phyloP scores from a whole-genome alignment of 2,888 invertebrate genomes.

The Drosophila flavopinicola region DNA sequence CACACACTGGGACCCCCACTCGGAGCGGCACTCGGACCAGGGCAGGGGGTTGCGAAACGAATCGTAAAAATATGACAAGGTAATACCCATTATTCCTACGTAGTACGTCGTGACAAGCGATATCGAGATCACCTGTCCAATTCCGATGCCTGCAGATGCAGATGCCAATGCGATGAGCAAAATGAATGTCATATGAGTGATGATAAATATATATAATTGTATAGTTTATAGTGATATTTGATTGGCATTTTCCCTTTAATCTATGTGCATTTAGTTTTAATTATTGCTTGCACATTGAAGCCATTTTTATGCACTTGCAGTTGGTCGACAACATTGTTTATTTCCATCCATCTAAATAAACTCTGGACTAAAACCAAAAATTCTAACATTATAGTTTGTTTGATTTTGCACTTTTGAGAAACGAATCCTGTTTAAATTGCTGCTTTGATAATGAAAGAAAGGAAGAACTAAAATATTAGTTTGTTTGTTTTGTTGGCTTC shows the following conservation, averaged over 20 bases:
- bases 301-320: slow-evolving; percentile 4
- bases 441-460: no score
- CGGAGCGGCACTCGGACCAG: slow-evolving; percentile 86
- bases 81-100: slow-evolving; percentile 88
- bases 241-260: no score
- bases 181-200: slow-evolving; percentile 9
- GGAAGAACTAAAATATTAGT: no score
- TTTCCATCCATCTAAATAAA: no score
- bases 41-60: slow-evolving; percentile 87
- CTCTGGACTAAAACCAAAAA: no score
- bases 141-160: slow-evolving; percentile 85
- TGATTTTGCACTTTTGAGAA: no score
- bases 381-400: no score
- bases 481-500: no score
- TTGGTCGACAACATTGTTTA: no score
- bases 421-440: no score
- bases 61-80: slow-evolving; percentile 87
- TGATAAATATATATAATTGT: neutral
- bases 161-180: slow-evolving; percentile 1
- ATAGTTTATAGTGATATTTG: no score
- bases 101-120: slow-evolving; percentile 88
- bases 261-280: no score
- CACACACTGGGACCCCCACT: slow-evolving; percentile 85
- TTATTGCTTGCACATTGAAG: neutral
- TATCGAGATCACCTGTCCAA: slow-evolving; percentile 86